Evolutionary conservation across 2,797 vertebrate species (phyloP), one percentile per base, ranked within the genome.

Genomic region (Sebastes umbrosus): DNA sequence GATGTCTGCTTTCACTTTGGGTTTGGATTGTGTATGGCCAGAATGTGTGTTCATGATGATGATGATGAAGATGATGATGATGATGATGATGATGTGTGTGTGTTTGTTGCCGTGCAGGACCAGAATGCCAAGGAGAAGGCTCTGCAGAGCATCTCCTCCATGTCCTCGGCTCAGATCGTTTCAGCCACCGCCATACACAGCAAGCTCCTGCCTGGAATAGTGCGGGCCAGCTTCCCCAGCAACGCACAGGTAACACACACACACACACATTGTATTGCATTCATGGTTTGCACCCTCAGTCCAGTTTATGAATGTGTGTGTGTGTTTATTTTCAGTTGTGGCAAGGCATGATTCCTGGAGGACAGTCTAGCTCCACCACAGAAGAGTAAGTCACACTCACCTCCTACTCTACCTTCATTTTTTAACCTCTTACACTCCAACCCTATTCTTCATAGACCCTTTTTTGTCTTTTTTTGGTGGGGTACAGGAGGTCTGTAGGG

Each of bases 131-230:
- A 99, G 96, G 98, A 99, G 88, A 99, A 99, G 93, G 98, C 98
- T 80, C 95, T 99, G 88, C 98, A 99, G 94, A 98, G 98, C 95
- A 99, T 99, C 97, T 98, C 98, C 25, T 97, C 97, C 94, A 99
- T 99, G 98, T 99, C 98, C 66, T 99, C 98, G 16, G 98, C 98
- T 84, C 99, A 99, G 96, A 99, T 99, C 68, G 98, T 99, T 90
- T 99, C 99, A 0, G 98, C 98, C 90, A 98, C 98, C 8, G 97
- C 98, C 92, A 98, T 99, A 90, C 99, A 99, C 96, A 99, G 97
- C 96, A 99, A 99, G 91, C 96, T 99, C 92, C 96, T 99, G 91
- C 97, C 97, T 22, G 98, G 97, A 75, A 97, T 99, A 68, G 97
- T 99, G 36, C 97, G 97, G 79, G 96, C 97, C 77, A 95, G 96